Evolutionary conservation across 2,113 vertebrate species (phyloP).

Genomic region (Pangasianodon hypophthalmus): DNA sequence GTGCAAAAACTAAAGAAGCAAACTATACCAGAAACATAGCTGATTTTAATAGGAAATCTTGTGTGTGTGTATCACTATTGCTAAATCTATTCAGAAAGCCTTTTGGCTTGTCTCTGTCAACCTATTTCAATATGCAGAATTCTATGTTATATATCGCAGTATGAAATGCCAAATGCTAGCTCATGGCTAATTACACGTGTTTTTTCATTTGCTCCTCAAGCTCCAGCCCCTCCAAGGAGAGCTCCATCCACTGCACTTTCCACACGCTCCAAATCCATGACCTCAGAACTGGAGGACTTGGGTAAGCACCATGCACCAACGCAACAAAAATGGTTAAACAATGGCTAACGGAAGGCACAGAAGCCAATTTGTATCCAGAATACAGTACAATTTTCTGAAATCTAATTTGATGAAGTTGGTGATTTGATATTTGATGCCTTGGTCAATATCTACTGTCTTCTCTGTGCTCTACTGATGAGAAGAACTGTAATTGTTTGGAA

Average conservation of each 20-base stretch:
- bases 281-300: slow-evolving; percentile 89
- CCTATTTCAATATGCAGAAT: neutral
- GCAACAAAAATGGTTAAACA: neutral
- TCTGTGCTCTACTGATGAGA: neutral
- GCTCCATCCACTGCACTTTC: slow-evolving; percentile 86
- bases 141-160: neutral
- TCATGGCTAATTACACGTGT: slow-evolving; percentile 7
- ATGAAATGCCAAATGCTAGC: slow-evolving; percentile 4
- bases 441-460: neutral
- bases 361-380: neutral
- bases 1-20: no score
- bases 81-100: neutral
- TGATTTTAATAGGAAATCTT: no score
- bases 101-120: neutral
- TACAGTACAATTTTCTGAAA: neutral
- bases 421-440: slow-evolving; percentile 14
- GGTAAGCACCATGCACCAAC: slow-evolving; percentile 75
- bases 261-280: slow-evolving; percentile 91
- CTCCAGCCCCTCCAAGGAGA: slow-evolving; percentile 81
- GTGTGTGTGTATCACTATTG: neutral
- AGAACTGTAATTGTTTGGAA: neutral
- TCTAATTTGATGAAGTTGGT: neutral
- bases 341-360: neutral
- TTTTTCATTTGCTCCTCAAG: slow-evolving; percentile 60
- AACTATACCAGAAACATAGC: no score